Evolutionary conservation across 2,797 vertebrate genomes (phyloP).

Genomic region (Helostoma temminkii): DNA sequence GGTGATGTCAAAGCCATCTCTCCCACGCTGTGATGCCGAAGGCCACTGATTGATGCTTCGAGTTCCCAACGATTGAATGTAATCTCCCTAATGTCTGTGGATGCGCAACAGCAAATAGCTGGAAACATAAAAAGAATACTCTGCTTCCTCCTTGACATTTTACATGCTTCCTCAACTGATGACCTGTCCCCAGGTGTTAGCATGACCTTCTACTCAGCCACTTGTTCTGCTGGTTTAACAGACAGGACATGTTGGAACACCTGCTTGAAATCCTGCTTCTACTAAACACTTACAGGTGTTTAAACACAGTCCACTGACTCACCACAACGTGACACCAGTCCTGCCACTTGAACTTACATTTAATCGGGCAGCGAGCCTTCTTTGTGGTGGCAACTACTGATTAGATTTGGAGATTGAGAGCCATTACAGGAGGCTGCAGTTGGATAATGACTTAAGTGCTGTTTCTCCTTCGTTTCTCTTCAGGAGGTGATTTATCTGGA

Average conservation of each 20-base stretch:
- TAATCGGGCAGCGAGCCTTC: conserved; percentile 71
- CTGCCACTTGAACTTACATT: conserved; percentile 71
- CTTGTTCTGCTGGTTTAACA: conserved; percentile 14
- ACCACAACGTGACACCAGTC: conserved; percentile 52
- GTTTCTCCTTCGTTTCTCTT: conserved; percentile 68
- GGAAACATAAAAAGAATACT: background rate
- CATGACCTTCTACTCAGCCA: conserved; percentile 16
- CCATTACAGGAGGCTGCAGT: conserved; percentile 69
- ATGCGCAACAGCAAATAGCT: conserved; percentile 34
- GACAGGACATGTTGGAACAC: conserved; percentile 16
- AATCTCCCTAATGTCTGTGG: conserved; percentile 73
- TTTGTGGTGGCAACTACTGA: conserved; percentile 73
- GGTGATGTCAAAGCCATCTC: conserved; percentile 55
- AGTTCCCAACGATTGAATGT: conserved; percentile 61
- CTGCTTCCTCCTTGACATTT: conserved; percentile 53
- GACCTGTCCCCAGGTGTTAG: conserved; percentile 46
- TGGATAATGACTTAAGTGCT: conserved; percentile 80
- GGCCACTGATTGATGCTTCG: conserved; percentile 65
- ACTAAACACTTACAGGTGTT: conserved; percentile 60
- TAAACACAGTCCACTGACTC: conserved; percentile 48
- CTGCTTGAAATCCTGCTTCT: conserved; percentile 29
- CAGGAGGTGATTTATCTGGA: conserved; percentile 78
- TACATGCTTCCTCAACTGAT: conserved; percentile 48
- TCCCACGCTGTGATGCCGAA: conserved; percentile 26
- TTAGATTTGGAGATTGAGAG: conserved; percentile 77